Evolutionary conservation across 2,888 invertebrate genomes (phyloP), one percentile per base, ranked within the genome.

Genomic region (Yponomeuta plumbellus): DNA sequence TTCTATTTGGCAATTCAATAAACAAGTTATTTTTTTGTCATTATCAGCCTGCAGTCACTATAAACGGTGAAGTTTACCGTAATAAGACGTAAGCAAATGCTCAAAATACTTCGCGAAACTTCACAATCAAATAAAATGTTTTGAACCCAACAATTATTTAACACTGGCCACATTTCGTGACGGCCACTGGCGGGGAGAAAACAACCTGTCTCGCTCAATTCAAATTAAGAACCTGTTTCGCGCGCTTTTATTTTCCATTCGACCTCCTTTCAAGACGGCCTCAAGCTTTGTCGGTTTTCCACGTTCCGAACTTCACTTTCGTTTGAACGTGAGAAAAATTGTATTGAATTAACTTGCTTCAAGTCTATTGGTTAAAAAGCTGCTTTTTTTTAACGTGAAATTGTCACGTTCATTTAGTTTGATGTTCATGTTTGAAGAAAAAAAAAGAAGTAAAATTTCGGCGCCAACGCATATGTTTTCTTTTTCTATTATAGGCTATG

Each of bases 181-280:
- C 39, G 21, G 67, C 23, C 56, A 61, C 63, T 5, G 8, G 8
- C 34, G 34, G 59, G 83, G 82, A 81, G 85, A 86, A 86, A 86
- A 82, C 77, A 76, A 84, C 83, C 79, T 84, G 86, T 77, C 73
- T 71, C 74, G 75, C 79, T 77, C 79, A 85, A 83, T 85, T 83
- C 76, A 75, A 83, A 81, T 77, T 77, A 68, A 74, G 74, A 84
- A 87, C 88, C 83, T 83, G 88, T 84, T 85, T 75, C 73, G 76
- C 74, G 74, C 76, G 73, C 77, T 83, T 87, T 82, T 80, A 77
- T 78, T 80, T 68, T 67, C 61, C 83, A 78, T 76, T 75, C 75
- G 81, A 80, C 85, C 86, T 79, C 84, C 76, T 81, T 86, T 75
- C 70, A 68, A 70, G 61, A 70, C 68, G 68, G 68, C 64, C 68